phyloP scores from a whole-genome alignment of 2,113 vertebrate species.

The Pelodiscus sinensis region DNA sequence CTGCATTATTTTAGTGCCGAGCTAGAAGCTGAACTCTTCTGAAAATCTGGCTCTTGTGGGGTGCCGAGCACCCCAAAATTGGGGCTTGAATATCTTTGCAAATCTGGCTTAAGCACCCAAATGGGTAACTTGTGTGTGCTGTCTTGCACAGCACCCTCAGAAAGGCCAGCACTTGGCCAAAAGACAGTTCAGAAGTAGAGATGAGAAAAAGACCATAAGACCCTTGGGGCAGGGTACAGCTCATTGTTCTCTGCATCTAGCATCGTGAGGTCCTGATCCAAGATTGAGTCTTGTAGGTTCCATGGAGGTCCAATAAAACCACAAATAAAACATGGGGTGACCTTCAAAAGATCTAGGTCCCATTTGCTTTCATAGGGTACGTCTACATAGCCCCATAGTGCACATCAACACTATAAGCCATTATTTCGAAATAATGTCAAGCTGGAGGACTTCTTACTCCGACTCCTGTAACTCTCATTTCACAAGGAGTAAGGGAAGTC shows the following conservation, averaged over 20 bases:
- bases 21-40: not conserved
- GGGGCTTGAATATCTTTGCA: not conserved
- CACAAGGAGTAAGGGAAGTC: too few relatives aligned
- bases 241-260: not conserved
- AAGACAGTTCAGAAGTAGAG: not conserved
- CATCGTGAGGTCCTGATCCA: fast-evolving
- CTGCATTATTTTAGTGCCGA: not conserved
- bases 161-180: not conserved
- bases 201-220: not conserved
- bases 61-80: not conserved
- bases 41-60: not conserved
- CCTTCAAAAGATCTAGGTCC: not conserved
- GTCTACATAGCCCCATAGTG: too few relatives aligned
- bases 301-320: not conserved
- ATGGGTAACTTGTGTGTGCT: fast-evolving
- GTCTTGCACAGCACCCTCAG: fast-evolving
- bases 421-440: too few relatives aligned
- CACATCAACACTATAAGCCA: too few relatives aligned
- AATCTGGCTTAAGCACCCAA: not conserved
- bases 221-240: fast-evolving
- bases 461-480: too few relatives aligned
- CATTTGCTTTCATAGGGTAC: not conserved
- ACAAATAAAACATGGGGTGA: not conserved
- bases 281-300: not conserved
- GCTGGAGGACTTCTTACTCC: too few relatives aligned